Percentiles rank a stretch among this genome's conserved stretches.
Conservation (phyloP, 1,140 invertebrate species). For the Heliconius nattereri region DNA sequence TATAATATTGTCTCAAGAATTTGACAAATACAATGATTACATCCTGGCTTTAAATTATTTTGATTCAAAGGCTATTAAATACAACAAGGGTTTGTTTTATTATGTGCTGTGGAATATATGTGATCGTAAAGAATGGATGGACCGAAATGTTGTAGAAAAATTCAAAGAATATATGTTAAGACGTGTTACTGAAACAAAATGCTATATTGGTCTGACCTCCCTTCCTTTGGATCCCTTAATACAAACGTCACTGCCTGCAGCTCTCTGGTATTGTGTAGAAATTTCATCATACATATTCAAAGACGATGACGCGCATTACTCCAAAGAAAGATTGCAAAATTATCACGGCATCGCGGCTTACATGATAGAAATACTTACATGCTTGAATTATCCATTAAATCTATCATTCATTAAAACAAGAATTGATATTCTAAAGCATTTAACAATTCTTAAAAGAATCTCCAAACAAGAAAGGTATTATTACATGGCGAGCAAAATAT, state of each 20-base stretch:
- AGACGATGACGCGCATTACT: slow-evolving; percentile 39
- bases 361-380: slow-evolving; percentile 52
- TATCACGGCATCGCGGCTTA: slow-evolving; percentile 37
- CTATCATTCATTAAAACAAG: slow-evolving; percentile 42
- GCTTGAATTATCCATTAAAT: slow-evolving; percentile 45
- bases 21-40: slow-evolving; percentile 52
- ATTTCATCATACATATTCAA: slow-evolving; percentile 49
- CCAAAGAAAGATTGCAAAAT: slow-evolving; percentile 45
- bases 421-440: slow-evolving; percentile 44
- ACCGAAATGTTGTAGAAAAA: slow-evolving; percentile 47
- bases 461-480: slow-evolving; percentile 41
- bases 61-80: slow-evolving; percentile 47
- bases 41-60: slow-evolving; percentile 51
- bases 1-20: slow-evolving; percentile 19
- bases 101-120: slow-evolving; percentile 50
- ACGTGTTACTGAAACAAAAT: slow-evolving; percentile 42
- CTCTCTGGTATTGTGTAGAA: slow-evolving; percentile 54
- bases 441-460: slow-evolving; percentile 47
- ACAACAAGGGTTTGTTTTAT: slow-evolving; percentile 50
- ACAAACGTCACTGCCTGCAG: slow-evolving; percentile 40
- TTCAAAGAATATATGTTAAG: slow-evolving; percentile 48
- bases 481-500: slow-evolving; percentile 45
- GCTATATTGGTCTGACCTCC: slow-evolving; percentile 48
- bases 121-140: slow-evolving; percentile 56
- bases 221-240: slow-evolving; percentile 48